Conservation (phyloP, 2,797 vertebrate species). For the Hydrocynus forskahlii region DNA sequence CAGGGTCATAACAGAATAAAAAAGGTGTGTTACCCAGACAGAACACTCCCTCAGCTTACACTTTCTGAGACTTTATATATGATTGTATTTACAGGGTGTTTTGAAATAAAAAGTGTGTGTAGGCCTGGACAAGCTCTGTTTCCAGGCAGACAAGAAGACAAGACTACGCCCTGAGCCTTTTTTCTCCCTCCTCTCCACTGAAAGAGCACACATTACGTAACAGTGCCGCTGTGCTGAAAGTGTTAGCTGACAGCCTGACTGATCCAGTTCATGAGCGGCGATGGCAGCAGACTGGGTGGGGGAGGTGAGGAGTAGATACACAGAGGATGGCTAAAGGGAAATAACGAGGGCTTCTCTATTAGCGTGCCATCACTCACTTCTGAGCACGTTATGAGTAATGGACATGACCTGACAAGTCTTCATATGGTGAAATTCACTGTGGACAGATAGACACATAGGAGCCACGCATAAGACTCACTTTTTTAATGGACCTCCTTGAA, state of each 20-base stretch:
- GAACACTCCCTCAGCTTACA: background rate
- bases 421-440: background rate
- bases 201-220: conserved; percentile 62
- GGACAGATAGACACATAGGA: background rate
- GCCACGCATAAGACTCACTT: background rate
- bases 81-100: background rate
- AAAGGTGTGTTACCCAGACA: background rate
- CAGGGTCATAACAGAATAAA: background rate
- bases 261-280: conserved; percentile 51
- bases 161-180: conserved; percentile 59
- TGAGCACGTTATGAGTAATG: conserved; percentile 14
- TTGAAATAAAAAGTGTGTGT: background rate
- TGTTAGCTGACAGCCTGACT: conserved; percentile 57
- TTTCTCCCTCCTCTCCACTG: conserved; percentile 30
- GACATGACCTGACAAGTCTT: conserved; percentile 6
- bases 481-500: conserved; percentile 11
- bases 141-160: conserved; percentile 62
- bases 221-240: conserved; percentile 53
- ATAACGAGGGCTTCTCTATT: conserved; percentile 32
- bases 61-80: background rate
- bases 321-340: conserved; percentile 34
- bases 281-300: conserved; percentile 50
- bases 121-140: conserved; percentile 53
- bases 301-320: conserved; percentile 42
- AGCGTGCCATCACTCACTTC: conserved; percentile 16